Evolutionary conservation across 2,888 invertebrate species (phyloP).

Genomic region (Leptinotarsa rubiginosa): DNA sequence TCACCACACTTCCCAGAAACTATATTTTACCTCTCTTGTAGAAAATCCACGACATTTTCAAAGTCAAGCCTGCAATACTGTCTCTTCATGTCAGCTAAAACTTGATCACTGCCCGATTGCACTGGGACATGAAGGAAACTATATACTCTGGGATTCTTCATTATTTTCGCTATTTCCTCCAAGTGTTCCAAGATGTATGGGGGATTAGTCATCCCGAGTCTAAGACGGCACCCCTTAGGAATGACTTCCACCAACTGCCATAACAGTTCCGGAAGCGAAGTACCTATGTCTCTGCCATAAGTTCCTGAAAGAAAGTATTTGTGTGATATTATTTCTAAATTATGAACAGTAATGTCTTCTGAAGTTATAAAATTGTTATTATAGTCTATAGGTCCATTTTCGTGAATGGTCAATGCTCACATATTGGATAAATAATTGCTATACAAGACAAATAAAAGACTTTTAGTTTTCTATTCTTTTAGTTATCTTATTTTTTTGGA

Average conservation of each 20-base stretch:
- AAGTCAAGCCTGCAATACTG: constrained; percentile 94
- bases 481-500: too few relatives aligned
- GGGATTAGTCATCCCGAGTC: constrained; percentile 98
- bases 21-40: constrained; percentile 75
- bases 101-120: constrained; percentile 96
- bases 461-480: too few relatives aligned
- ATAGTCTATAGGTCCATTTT: too few relatives aligned
- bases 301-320: constrained; percentile 70
- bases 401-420: too few relatives aligned
- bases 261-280: constrained; percentile 86
- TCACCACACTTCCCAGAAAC: constrained; percentile 1
- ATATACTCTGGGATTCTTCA: constrained; percentile 91
- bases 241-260: constrained; percentile 85
- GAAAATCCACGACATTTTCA: constrained; percentile 86
- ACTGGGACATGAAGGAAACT: constrained; percentile 97
- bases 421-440: too few relatives aligned
- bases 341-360: not conserved
- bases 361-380: not conserved
- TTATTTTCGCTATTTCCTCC: constrained; percentile 87
- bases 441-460: too few relatives aligned
- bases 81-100: constrained; percentile 94
- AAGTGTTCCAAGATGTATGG: constrained; percentile 97
- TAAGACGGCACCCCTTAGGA: constrained; percentile 80
- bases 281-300: constrained; percentile 94
- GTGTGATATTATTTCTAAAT: not conserved